These are phyloP conservation scores for Matsumurasca onukii DNA, from an alignment of 1,140 invertebrate genomes.

Conservation along the genomic window DNA sequence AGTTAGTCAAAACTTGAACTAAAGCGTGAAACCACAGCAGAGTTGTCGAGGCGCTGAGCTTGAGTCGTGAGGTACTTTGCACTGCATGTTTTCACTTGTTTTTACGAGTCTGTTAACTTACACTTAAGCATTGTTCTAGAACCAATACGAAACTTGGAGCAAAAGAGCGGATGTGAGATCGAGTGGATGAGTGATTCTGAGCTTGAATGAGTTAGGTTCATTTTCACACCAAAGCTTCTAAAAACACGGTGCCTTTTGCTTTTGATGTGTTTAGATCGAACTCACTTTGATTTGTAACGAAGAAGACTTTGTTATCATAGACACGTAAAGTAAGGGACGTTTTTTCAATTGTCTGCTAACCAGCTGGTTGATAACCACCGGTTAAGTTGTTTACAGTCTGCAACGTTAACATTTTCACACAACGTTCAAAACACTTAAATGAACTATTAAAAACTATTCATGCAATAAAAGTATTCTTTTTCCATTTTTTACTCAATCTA, in stretches of 20 bases:
- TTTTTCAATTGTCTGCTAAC: too few relatives aligned
- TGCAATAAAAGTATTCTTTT: too few relatives aligned
- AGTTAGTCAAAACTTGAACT: too few relatives aligned
- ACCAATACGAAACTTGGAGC: not conserved
- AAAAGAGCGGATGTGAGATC: not conserved
- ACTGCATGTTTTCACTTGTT: conserved; percentile 11
- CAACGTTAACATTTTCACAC: too few relatives aligned
- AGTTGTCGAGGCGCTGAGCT: too few relatives aligned
- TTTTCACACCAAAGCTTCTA: conserved; percentile 28
- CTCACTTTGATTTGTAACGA: not conserved
- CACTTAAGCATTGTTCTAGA: conserved; percentile 17
- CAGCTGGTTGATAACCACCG: too few relatives aligned
- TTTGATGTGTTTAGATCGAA: conserved; percentile 19
- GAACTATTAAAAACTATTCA: too few relatives aligned
- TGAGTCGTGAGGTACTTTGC: too few relatives aligned
- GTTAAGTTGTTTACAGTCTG: too few relatives aligned
- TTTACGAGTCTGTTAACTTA: conserved; percentile 15
- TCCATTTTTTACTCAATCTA: too few relatives aligned
- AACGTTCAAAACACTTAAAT: too few relatives aligned
- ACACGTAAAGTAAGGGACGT: not conserved
- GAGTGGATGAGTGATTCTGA: conserved; percentile 10
- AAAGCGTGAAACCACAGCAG: too few relatives aligned
- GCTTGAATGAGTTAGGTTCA: conserved; percentile 13
- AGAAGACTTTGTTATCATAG: conserved; percentile 3
- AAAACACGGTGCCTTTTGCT: conserved; percentile 31